Evolutionary conservation across 2,888 invertebrate species (phyloP).

Genomic region (Pandemis cinnamomeana): DNA sequence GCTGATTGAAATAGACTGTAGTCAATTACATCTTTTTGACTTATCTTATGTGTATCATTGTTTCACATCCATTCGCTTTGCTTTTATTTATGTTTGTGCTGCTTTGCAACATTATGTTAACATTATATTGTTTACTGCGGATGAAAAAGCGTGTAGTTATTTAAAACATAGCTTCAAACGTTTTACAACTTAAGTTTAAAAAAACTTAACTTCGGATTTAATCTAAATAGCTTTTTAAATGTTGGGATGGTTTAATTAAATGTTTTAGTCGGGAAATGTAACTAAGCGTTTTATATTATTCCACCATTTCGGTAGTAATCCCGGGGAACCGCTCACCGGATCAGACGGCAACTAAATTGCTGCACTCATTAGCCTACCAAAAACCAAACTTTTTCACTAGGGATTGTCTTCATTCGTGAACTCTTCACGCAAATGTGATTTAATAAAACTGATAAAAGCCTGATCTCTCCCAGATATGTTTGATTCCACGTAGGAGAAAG

Average conservation of each 20-base stretch:
- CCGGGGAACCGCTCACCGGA: neutral
- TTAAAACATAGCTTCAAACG: conserved; percentile 11
- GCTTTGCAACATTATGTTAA: conserved; percentile 25
- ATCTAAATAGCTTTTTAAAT: neutral
- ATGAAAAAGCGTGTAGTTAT: conserved; percentile 22
- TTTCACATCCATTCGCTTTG: conserved; percentile 25
- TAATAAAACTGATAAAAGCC: neutral
- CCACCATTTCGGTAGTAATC: neutral
- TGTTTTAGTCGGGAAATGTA: neutral
- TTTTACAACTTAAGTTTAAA: neutral
- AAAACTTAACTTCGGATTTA: neutral
- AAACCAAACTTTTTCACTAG: neutral
- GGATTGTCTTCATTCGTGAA: neutral
- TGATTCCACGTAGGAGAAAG: neutral
- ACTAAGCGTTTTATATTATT: neutral
- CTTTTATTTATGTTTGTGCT: conserved; percentile 29
- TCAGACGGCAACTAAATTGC: neutral
- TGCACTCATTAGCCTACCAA: no score
- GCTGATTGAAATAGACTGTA: neutral
- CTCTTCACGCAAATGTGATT: neutral
- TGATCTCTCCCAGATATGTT: neutral
- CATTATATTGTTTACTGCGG: neutral
- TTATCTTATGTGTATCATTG: neutral
- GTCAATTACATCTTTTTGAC: neutral
- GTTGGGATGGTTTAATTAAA: neutral